Evolutionary conservation across 2,113 vertebrate species (phyloP).

Genomic region (Microcebus jonahi): DNA sequence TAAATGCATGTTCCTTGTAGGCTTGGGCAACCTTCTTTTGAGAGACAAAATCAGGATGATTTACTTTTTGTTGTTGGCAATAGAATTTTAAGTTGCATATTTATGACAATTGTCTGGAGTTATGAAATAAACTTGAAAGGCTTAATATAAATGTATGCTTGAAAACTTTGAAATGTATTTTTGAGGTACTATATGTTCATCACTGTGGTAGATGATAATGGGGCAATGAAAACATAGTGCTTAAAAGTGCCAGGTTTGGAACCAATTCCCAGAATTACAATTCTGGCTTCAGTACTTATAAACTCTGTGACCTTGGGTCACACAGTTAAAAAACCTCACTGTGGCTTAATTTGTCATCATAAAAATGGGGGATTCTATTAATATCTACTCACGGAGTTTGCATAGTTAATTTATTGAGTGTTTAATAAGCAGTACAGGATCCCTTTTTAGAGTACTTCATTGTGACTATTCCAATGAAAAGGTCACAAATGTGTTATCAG

Average conservation of each 20-base stretch:
- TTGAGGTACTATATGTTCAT: neutral
- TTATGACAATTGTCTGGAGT: neutral
- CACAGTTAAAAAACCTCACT: neutral
- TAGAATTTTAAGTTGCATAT: constrained; percentile 42
- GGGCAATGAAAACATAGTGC: neutral
- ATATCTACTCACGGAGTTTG: neutral
- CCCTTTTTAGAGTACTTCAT: neutral
- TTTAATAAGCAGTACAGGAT: neutral
- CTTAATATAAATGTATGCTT: constrained; percentile 19
- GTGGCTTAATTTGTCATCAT: neutral
- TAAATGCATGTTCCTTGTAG: neutral
- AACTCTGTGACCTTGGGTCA: neutral
- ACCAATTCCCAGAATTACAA: neutral
- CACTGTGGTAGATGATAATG: neutral
- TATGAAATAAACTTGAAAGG: constrained; percentile 29
- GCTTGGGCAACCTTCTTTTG: neutral
- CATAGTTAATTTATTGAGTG: neutral
- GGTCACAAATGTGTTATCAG: neutral
- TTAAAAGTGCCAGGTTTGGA: neutral
- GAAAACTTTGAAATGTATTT: neutral
- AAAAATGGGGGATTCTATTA: neutral
- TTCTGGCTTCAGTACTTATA: neutral
- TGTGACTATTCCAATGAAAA: neutral
- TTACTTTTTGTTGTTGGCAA: neutral
- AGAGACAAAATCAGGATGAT: constrained; percentile 19